These are phyloP conservation scores for Cololabis saira DNA, from an alignment of 2,113 vertebrate species.

Conservation along the genomic window DNA sequence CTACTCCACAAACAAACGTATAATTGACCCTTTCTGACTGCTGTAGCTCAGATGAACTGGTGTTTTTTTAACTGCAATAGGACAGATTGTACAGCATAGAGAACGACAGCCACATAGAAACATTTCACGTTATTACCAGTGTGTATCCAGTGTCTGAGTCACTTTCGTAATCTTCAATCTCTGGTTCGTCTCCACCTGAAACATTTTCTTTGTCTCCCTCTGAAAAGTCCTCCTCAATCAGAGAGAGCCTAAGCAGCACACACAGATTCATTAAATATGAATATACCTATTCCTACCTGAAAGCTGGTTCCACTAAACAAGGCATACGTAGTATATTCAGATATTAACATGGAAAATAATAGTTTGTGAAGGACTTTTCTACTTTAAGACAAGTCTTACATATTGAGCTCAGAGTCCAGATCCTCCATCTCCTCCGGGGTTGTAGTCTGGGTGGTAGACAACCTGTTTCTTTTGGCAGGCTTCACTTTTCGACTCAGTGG, in stretches of 20 bases:
- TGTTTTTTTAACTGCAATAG: too few relatives aligned
- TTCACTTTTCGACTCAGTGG: constrained; percentile 46
- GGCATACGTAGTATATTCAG: too few relatives aligned
- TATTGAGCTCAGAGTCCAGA: constrained; percentile 64
- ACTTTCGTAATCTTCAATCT: constrained; percentile 69
- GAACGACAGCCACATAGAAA: too few relatives aligned
- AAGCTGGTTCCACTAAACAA: too few relatives aligned
- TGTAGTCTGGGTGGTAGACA: constrained; percentile 2
- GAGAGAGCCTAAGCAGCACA: constrained; percentile 63
- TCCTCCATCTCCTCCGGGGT: constrained; percentile 18
- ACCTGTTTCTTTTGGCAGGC: constrained; percentile 1
- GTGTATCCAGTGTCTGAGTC: constrained; percentile 43
- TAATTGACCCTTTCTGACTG: too few relatives aligned
- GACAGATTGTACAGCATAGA: too few relatives aligned
- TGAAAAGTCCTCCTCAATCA: constrained; percentile 67
- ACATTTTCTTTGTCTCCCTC: constrained; percentile 36
- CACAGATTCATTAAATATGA: background rate
- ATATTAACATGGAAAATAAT: background rate
- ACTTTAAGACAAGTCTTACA: constrained; percentile 52
- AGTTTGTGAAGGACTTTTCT: background rate
- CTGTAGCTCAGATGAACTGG: too few relatives aligned
- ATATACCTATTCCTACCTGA: too few relatives aligned
- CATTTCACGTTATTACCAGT: constrained; percentile 64
- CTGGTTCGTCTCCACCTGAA: constrained; percentile 6
- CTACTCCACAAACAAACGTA: too few relatives aligned